phyloP scores from a whole-genome alignment of 2,888 invertebrate genomes.

The Oasisia sp. region DNA sequence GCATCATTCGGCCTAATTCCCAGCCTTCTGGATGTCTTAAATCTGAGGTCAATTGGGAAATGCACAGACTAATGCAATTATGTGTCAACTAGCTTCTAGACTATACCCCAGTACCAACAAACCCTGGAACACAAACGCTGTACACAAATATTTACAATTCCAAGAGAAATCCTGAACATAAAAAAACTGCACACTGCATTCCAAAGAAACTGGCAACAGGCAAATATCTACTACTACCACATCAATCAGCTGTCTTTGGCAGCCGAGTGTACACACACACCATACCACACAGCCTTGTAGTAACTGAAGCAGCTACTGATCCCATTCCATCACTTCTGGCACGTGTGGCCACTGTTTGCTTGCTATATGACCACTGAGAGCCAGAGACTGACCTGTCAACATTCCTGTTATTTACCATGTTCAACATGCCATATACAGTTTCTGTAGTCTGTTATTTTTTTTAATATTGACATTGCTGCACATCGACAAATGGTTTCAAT shows the following conservation, averaged over 20 bases:
- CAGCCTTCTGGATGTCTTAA: too few relatives aligned
- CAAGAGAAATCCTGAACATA: background rate
- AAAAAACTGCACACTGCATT: background rate
- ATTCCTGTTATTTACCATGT: background rate
- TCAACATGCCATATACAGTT: background rate
- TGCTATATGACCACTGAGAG: background rate
- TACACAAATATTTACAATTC: slow-evolving; percentile 5
- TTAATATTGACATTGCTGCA: background rate
- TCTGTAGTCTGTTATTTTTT: background rate
- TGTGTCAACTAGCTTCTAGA: background rate
- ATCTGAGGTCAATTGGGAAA: background rate
- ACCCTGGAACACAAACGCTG: too few relatives aligned
- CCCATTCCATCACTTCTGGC: background rate
- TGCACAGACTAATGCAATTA: background rate
- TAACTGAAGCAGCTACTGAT: background rate
- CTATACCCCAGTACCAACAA: too few relatives aligned
- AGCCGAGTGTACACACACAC: too few relatives aligned
- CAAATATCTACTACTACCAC: background rate
- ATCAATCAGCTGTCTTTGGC: background rate
- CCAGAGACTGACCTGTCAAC: background rate
- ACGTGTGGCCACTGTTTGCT: background rate
- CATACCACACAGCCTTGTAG: background rate
- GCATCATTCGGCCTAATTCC: too few relatives aligned
- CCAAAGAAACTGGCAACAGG: background rate
- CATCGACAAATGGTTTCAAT: background rate